phyloP scores from a whole-genome alignment of 2,888 invertebrate species.

The Meiosimyza decipiens region DNA sequence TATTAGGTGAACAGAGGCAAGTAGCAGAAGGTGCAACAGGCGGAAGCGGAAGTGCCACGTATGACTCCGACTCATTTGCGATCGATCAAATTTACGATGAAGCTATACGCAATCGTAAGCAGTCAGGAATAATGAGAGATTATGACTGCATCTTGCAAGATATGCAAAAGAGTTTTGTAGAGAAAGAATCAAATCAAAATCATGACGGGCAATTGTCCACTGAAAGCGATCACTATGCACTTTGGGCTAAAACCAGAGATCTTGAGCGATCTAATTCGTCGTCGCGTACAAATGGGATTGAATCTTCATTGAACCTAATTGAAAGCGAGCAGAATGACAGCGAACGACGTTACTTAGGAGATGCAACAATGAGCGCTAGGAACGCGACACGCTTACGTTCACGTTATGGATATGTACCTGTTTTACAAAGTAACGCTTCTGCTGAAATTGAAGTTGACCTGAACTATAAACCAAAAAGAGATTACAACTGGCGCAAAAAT shows the following conservation, averaged over 20 bases:
- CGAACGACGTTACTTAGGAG: slow-evolving; percentile 61
- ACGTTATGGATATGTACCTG: slow-evolving; percentile 61
- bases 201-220: slow-evolving; percentile 49
- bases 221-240: slow-evolving; percentile 53
- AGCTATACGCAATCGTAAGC: slow-evolving; percentile 62
- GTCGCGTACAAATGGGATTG: slow-evolving; percentile 31
- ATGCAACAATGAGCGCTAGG: slow-evolving; percentile 56
- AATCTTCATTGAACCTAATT: slow-evolving; percentile 50
- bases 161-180: slow-evolving; percentile 49
- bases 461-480: slow-evolving; percentile 62
- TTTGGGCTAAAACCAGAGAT: slow-evolving; percentile 56
- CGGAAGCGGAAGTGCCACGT: slow-evolving; percentile 48
- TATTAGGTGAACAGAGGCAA: slow-evolving; percentile 33
- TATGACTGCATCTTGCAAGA: slow-evolving; percentile 61
- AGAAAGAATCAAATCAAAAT: slow-evolving; percentile 33
- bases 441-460: slow-evolving; percentile 59
- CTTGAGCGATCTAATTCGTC: slow-evolving; percentile 41
- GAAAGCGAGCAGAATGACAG: slow-evolving; percentile 56
- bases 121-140: slow-evolving; percentile 62
- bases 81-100: slow-evolving; percentile 66
- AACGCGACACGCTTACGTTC: slow-evolving; percentile 61
- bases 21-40: slow-evolving; percentile 57
- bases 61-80: slow-evolving; percentile 59
- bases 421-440: slow-evolving; percentile 50
- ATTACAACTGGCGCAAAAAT: slow-evolving; percentile 66